phyloP scores from a whole-genome alignment of 2,888 invertebrate genomes.

The Augochlorella aurata region DNA sequence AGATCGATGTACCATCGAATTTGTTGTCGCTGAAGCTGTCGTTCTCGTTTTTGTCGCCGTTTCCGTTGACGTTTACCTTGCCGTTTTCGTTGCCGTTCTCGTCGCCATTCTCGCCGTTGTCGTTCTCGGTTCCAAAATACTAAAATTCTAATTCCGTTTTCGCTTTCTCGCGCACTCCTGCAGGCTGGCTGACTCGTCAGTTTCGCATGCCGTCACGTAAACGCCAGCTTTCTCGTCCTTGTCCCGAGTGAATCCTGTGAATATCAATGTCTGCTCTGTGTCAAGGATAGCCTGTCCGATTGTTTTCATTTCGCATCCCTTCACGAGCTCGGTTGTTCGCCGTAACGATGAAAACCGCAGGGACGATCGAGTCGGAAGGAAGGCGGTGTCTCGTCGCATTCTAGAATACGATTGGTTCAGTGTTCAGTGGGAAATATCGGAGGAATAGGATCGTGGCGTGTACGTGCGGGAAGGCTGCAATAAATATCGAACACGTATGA shows the following conservation, averaged over 20 bases:
- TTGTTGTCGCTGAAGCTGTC: not conserved
- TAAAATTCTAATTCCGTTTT: not conserved
- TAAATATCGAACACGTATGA: slow-evolving; percentile 64
- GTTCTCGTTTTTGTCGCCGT: too few relatives aligned
- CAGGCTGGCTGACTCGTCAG: not conserved
- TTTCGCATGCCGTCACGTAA: slow-evolving; percentile 11
- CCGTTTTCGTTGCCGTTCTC: too few relatives aligned
- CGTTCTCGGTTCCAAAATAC: too few relatives aligned
- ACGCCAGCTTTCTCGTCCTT: slow-evolving; percentile 17
- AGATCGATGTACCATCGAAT: slow-evolving; percentile 1
- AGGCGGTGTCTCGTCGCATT: not conserved
- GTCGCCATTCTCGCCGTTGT: too few relatives aligned
- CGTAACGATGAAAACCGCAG: not conserved
- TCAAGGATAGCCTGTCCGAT: slow-evolving; percentile 12
- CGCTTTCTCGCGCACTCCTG: not conserved
- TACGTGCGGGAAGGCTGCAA: slow-evolving; percentile 38
- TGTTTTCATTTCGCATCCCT: not conserved
- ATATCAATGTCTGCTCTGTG: slow-evolving; percentile 31
- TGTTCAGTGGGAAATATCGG: not conserved
- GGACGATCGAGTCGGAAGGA: not conserved
- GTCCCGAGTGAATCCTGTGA: slow-evolving; percentile 26
- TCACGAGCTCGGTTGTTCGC: not conserved
- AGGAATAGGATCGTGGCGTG: not conserved
- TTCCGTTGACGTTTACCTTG: too few relatives aligned
- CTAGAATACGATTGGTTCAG: not conserved